A percentile compares a stretch with the other conserved stretches of the same genome.
Evolutionary conservation across 1,140 invertebrate genomes (phyloP).

Genomic region (Drosophila dunni): DNA sequence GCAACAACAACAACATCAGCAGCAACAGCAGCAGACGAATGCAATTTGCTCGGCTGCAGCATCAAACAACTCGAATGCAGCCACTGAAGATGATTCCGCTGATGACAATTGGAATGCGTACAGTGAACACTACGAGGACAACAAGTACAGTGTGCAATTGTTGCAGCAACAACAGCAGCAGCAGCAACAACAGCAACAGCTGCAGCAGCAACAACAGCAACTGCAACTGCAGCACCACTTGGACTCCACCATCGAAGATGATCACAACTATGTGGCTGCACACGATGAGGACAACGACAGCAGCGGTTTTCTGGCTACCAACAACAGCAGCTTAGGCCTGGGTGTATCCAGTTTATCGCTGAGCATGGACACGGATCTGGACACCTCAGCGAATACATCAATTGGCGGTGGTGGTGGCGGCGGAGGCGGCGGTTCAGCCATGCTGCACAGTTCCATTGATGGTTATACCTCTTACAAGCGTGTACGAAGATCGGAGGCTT

Average conservation of each 20-base stretch:
- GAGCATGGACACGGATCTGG: constrained; percentile 64
- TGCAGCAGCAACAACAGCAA: constrained; percentile 37
- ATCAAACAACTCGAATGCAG: constrained; percentile 63
- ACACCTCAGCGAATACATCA: constrained; percentile 60
- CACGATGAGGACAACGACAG: constrained; percentile 77
- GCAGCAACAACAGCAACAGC: constrained; percentile 25
- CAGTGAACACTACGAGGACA: constrained; percentile 60
- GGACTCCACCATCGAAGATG: constrained; percentile 77
- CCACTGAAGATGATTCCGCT: constrained; percentile 69
- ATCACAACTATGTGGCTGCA: constrained; percentile 78
- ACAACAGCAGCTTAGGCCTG: constrained; percentile 9
- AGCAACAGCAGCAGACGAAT: constrained; percentile 43
- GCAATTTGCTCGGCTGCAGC: constrained; percentile 20
- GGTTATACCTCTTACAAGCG: constrained; percentile 73
- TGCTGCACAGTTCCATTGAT: constrained; percentile 63
- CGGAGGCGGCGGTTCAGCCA: constrained; percentile 12
- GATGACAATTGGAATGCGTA: constrained; percentile 72
- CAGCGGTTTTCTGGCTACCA: constrained; percentile 50
- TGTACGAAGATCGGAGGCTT: constrained; percentile 89
- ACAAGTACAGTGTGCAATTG: constrained; percentile 45
- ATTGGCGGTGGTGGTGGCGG: too few species aligned
- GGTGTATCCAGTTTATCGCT: constrained; percentile 37
- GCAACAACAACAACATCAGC: constrained; percentile 40
- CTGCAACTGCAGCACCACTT: constrained; percentile 58
- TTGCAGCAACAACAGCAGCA: constrained; percentile 38